Base-by-base conservation (phyloP, 1,140 invertebrate genomes). In the Pinna nobilis region DNA sequence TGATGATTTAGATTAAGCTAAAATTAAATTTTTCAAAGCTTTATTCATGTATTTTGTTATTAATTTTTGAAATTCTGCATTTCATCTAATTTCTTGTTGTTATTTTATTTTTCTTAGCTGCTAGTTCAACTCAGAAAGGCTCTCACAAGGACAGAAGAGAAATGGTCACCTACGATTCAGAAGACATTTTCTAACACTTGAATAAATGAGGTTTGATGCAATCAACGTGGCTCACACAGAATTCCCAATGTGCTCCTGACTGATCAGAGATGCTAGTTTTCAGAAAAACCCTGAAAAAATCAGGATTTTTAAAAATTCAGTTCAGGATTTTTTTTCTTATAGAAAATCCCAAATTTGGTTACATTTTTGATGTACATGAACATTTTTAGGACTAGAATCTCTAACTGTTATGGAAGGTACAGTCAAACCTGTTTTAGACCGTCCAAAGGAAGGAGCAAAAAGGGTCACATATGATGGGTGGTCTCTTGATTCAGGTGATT, bases 111-210 rank as follows among this genome's bases (percentile, higher is more conserved):
- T 44, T 90, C 90, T 69, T 83, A 91, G 94, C 94, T 72, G 93
- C 94, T 33, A 95, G 92, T 86, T 93, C 94, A 83, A 94, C 94
- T 0, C 94, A 95, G 84, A 96, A 95, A 89, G 94, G 86, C n/a
- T 77, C 75, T 23, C 80, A 84, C 63, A 83, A 83, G 74, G 88
- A 88, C 63, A 86, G 82, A 44, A 76, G 89, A 74, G 80, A 82
- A 9, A 61, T 89, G 41, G 80, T 89, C 23, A 82, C 75, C 6
- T 90, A 89, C 78, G 86, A 87, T 37, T 82, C 85, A 18, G 80
- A 82, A 9, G 80, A 85, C 64, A 74, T 86, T 13, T 84, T 84
- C 65, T 81, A 74, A 81, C 59, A 53, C 28, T 15, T 11, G 9
- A 44, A 18, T 7, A 18, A 44, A 18, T 44, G 7, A 44, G 39